A percentile compares a stretch with the other conserved stretches of the same genome.
Evolutionary conservation across 2,888 invertebrate species (phyloP).

Genomic region (Dastarcus helophoroides): DNA sequence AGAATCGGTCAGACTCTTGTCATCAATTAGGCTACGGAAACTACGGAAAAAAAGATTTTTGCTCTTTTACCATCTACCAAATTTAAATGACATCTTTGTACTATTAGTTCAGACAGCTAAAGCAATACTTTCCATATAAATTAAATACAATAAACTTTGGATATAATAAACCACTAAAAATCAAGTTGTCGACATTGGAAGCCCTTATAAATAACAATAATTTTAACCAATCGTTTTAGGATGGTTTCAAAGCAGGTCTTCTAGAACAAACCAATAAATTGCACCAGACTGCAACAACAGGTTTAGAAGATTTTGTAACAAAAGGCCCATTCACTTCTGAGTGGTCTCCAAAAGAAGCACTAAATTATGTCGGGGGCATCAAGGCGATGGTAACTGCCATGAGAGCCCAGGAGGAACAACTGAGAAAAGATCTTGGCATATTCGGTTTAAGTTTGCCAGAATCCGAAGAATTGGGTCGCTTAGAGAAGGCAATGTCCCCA

Average conservation of each 20-base stretch:
- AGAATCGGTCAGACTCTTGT: too few relatives aligned
- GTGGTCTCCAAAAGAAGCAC: constrained; percentile 42
- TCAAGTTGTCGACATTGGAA: too few relatives aligned
- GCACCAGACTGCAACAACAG: constrained; percentile 53
- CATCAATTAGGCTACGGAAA: too few relatives aligned
- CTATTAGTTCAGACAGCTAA: too few relatives aligned
- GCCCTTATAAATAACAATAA: too few relatives aligned
- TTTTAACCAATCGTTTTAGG: too few relatives aligned
- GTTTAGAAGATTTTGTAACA: constrained; percentile 57
- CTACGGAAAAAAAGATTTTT: too few relatives aligned
- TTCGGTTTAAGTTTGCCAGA: constrained; percentile 70
- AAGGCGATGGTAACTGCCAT: constrained; percentile 45
- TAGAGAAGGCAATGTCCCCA: constrained; percentile 48
- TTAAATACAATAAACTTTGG: too few relatives aligned
- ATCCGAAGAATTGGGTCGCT: constrained; percentile 51
- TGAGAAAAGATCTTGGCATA: constrained; percentile 59
- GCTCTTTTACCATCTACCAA: too few relatives aligned
- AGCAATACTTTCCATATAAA: too few relatives aligned
- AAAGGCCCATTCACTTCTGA: constrained; percentile 55
- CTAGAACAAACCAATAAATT: constrained; percentile 61
- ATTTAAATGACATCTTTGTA: too few relatives aligned
- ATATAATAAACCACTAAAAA: too few relatives aligned
- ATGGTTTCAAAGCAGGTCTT: constrained; percentile 58
- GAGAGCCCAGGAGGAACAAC: constrained; percentile 51
- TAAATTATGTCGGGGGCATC: constrained; percentile 43